Base-by-base conservation (phyloP, 1,140 invertebrate species). In the Zophobas morio region DNA sequence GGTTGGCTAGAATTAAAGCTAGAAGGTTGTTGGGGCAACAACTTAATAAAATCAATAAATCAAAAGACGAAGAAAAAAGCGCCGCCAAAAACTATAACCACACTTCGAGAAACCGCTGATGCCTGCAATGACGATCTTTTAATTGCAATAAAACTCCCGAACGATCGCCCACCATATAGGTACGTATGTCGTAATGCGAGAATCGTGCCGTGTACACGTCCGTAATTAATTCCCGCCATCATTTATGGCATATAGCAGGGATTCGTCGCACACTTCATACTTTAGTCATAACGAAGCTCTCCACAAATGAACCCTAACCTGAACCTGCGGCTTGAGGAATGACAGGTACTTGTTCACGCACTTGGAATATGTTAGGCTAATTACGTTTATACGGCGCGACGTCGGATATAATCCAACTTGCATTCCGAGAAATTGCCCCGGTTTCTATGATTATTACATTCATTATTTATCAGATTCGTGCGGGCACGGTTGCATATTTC, bases 401-500 rank as follows among this genome's bases (percentile, higher is more conserved):
- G 60, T 66, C 60, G 47, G 57, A 74, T 71, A 56, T 78, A 78
- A 78, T 78, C 72, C 49, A 63, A 78, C 60, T 78, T 78, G 54
- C 74, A 78, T 79, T 79, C 73, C 78, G 57, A 60, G 73, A 71
- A 79, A 76, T 75, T 75, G 60, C 71, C 39, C 57, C 47, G 57
- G 77, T 70, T 78, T 78, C 77, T 78, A 78, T 78, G 77, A 78
- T 78, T 78, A 78, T 78, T 74, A 75, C 77, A 74, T 78, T 78
- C 77, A 78, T 78, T 74, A 78, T 75, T 74, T 74, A 78, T 78
- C 33, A 73, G 76, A 39, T 47, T 35, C 36, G 60, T 51, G 77
- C 72, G 42, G 51, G 42, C 54, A 42, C 37, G 66, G 32, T 49
- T 78, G 77, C 60, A 78, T 74, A 78, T 78, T 78, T 74, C 71